Base-by-base conservation (phyloP, 2,888 invertebrate species). In the Eupsilia transversa region DNA sequence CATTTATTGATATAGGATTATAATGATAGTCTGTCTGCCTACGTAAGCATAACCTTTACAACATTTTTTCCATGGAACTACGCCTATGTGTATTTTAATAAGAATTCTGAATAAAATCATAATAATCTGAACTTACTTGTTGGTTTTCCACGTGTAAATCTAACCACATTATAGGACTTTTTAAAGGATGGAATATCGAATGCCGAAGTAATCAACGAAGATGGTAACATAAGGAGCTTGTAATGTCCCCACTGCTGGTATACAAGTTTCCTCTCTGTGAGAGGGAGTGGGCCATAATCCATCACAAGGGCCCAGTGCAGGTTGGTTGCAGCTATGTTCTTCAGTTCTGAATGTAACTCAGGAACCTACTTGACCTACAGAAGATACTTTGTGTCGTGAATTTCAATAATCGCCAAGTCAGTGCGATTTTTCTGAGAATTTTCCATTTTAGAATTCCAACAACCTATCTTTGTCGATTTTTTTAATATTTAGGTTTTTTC, bases 1-100 rank as follows among this genome's bases (percentile, higher is more conserved):
- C 46, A 30, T 14, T 14, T 77, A 54, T 76, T 76, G 54, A 23
- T 54, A 76, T 27, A 61, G 33, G 17, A 68, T 56, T 77, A 52
- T 41, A 49, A 74, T 74, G 64, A 60, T 35, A 35, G 69, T 56
- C 30, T 60, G 52, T 43, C 30, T 30, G 7, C 4, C 10, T 30
- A 41, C 27, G 7, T 54, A 6, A 14, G 6, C 23, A 35, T 5
- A 5, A 46, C 35, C 14, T 49, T 41, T n/a, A 17, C 9, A 43
- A 2, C 61, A 30, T 71, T 23, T 61, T 71, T 61, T 52, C n/a
- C 30, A 23, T 20, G 5, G 7, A 49, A 63, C 1, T 33, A 20
- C 3, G 7, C 12, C 14, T 38, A 14, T n/a, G 14, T 59, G 12
- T 30, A 38, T 69, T 46, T 69, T 27, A 23, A 23, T 49, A 38